A percentile compares a stretch with the other conserved stretches of the same genome.
phyloP scores from a whole-genome alignment of 2,888 invertebrate species.

The Melikaiella ostensackeni region DNA sequence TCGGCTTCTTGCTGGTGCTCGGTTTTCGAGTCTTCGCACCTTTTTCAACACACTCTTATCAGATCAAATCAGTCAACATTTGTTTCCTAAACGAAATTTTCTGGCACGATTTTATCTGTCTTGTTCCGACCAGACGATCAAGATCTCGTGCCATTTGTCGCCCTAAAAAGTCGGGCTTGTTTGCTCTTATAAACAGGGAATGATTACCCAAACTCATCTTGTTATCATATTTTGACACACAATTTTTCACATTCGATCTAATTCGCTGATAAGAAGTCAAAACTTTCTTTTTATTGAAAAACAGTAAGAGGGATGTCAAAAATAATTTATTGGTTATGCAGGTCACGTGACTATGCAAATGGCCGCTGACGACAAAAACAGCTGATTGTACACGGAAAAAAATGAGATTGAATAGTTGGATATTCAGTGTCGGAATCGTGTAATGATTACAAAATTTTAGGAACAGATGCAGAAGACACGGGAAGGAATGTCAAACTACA shows the following conservation, averaged over 20 bases:
- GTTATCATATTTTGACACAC: background rate
- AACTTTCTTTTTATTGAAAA: background rate
- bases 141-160: slow-evolving; percentile 20
- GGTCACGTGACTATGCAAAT: too few species aligned
- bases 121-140: slow-evolving; percentile 11
- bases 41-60: slow-evolving; percentile 35
- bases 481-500: too few species aligned
- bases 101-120: slow-evolving; percentile 16
- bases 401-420: too few species aligned
- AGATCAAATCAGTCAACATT: slow-evolving; percentile 13
- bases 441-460: too few species aligned
- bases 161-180: background rate
- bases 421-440: too few species aligned
- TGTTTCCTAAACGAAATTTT: slow-evolving; percentile 14
- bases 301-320: background rate
- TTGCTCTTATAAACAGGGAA: background rate
- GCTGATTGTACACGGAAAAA: too few species aligned
- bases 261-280: background rate
- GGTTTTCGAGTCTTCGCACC: slow-evolving; percentile 33
- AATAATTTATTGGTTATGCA: too few species aligned
- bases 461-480: too few species aligned
- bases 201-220: background rate
- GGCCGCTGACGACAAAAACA: too few species aligned
- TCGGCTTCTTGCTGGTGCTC: slow-evolving; percentile 18
- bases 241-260: background rate